Percentiles rank a stretch among this genome's conserved stretches.
These are phyloP conservation scores for Aulostomus chinensis DNA, from an alignment of 2,797 vertebrate species.

Conservation along the genomic window DNA sequence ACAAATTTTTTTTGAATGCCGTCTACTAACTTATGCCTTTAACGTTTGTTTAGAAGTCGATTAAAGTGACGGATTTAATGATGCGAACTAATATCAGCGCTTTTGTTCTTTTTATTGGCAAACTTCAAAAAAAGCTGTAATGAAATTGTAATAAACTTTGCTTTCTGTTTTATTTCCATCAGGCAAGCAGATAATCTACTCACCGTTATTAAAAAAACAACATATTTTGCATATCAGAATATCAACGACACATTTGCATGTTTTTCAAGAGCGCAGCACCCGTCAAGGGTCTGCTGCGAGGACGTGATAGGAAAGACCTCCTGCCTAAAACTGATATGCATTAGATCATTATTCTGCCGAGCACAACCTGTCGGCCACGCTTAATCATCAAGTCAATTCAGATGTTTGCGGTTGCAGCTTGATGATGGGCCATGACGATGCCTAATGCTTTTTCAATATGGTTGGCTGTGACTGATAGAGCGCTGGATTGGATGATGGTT, in stretches of 20 bases:
- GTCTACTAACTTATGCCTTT: neutral
- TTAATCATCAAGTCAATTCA: slow-evolving; percentile 40
- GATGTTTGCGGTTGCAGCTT: slow-evolving; percentile 33
- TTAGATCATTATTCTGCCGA: slow-evolving; percentile 36
- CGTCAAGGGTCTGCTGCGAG: slow-evolving; percentile 47
- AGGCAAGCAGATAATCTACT: slow-evolving; percentile 30
- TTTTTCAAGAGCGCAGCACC: slow-evolving; percentile 45
- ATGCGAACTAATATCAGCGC: neutral
- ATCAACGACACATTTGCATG: slow-evolving; percentile 54
- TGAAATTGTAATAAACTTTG: slow-evolving; percentile 6
- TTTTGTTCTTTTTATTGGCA: slow-evolving; percentile 1
- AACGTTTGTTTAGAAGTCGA: neutral
- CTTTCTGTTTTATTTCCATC: neutral
- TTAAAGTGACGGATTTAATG: neutral
- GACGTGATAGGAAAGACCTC: slow-evolving; percentile 29
- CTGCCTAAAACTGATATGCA: slow-evolving; percentile 53
- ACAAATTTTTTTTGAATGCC: neutral
- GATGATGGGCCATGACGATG: slow-evolving; percentile 9
- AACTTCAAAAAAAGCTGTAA: slow-evolving; percentile 18
- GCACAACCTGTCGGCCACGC: slow-evolving; percentile 9
- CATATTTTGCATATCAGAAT: slow-evolving; percentile 57
- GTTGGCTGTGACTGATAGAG: slow-evolving; percentile 24
- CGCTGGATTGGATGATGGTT: slow-evolving; percentile 29
- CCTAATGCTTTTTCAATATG: slow-evolving; percentile 21
- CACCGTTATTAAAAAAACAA: slow-evolving; percentile 29